Conservation (phyloP, 2,797 vertebrate species). For the Gouania willdenowi region DNA sequence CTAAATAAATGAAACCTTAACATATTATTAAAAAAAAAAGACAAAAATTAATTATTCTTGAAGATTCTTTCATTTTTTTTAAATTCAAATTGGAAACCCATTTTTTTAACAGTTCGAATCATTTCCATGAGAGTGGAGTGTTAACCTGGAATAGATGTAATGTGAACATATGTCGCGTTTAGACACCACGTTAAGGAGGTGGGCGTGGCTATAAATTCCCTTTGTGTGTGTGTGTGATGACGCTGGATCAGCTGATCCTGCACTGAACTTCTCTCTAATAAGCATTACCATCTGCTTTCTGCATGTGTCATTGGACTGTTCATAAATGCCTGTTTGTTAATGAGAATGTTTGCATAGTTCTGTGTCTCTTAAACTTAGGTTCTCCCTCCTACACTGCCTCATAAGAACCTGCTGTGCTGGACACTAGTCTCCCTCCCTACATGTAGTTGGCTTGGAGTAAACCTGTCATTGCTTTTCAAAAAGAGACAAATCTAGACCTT, state of each 20-base stretch:
- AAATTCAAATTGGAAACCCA: no score
- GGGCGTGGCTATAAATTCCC: slow-evolving; percentile 17
- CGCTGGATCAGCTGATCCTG: slow-evolving; percentile 82
- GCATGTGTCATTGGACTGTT: slow-evolving; percentile 99
- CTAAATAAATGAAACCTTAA: no score
- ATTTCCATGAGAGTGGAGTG: not conserved
- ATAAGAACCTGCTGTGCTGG: slow-evolving; percentile 94
- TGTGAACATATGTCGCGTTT: not conserved
- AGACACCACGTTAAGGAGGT: slow-evolving; percentile 12
- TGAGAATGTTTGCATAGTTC: slow-evolving; percentile 98
- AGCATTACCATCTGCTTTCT: slow-evolving; percentile 97
- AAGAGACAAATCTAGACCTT: slow-evolving; percentile 59
- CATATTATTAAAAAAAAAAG: no score
- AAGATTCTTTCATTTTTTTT: no score
- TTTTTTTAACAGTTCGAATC: no score
- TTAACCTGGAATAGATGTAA: slow-evolving; percentile 17
- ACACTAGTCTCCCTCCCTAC: slow-evolving; percentile 92
- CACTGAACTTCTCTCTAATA: slow-evolving; percentile 89
- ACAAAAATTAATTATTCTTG: no score
- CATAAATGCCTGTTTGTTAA: slow-evolving; percentile 98
- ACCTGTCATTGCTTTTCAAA: slow-evolving; percentile 73
- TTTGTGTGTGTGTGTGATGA: slow-evolving; percentile 5
- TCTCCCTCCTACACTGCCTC: slow-evolving; percentile 94
- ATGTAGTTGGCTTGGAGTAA: slow-evolving; percentile 97
- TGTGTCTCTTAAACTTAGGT: slow-evolving; percentile 96